Evolutionary conservation across 2,113 vertebrate species (phyloP).

Genomic region (Microtus montanus): DNA sequence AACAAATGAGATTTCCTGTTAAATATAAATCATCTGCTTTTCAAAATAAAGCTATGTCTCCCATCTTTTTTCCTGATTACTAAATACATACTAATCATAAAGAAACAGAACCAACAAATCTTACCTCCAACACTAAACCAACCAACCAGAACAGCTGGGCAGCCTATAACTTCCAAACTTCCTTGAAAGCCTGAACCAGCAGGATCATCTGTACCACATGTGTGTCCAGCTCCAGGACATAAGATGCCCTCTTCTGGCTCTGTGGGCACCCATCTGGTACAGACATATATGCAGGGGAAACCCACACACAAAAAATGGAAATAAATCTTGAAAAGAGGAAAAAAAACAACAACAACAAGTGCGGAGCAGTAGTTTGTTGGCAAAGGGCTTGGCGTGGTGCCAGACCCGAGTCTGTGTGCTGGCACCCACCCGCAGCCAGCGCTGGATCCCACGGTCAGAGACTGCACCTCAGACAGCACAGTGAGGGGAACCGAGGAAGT

Average conservation of each 20-base stretch:
- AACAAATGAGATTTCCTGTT: slow-evolving; percentile 5
- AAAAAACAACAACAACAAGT: neutral
- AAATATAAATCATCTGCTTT: slow-evolving; percentile 20
- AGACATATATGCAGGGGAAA: neutral
- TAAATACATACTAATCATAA: slow-evolving; percentile 1
- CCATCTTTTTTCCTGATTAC: slow-evolving; percentile 19
- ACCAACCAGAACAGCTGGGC: neutral
- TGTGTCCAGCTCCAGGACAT: neutral
- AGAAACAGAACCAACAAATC: neutral
- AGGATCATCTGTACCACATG: too few relatives aligned
- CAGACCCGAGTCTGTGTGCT: neutral
- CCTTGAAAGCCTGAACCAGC: neutral
- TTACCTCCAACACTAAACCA: neutral
- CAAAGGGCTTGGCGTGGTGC: too few relatives aligned
- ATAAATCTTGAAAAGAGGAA: neutral
- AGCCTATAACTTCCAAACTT: neutral
- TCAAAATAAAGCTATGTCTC: slow-evolving; percentile 11
- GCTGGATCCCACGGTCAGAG: neutral
- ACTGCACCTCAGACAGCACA: neutral
- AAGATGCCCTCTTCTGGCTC: neutral
- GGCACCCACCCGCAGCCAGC: neutral
- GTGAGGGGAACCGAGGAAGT: neutral
- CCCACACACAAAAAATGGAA: neutral
- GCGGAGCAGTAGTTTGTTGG: neutral
- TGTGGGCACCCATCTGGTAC: neutral